Evolutionary conservation across 2,113 vertebrate species (phyloP).

Genomic region (Felis catus): DNA sequence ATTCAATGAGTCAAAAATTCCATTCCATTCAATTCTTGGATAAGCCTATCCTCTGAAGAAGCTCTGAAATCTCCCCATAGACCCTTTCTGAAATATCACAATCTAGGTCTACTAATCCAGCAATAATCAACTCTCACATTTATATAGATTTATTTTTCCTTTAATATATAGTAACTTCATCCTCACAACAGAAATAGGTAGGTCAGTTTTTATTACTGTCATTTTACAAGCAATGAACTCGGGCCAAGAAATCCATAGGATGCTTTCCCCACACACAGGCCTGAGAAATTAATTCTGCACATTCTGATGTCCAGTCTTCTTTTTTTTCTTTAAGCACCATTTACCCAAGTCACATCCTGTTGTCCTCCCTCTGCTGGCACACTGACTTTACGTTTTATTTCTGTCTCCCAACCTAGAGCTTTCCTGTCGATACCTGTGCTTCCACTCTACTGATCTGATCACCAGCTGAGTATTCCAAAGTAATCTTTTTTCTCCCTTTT

Average conservation of each 20-base stretch:
- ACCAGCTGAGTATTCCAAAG: slow-evolving; percentile 50
- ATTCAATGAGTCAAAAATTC: slow-evolving; percentile 52
- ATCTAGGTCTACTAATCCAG: neutral
- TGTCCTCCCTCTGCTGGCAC: neutral
- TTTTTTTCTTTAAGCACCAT: slow-evolving; percentile 7
- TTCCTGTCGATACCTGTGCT: neutral
- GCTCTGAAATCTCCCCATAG: neutral
- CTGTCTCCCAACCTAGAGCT: neutral
- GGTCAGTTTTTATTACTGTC: neutral
- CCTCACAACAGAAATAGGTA: neutral
- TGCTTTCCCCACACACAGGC: neutral
- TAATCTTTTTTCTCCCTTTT: neutral
- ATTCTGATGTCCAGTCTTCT: neutral
- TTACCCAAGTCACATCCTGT: neutral
- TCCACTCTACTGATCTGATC: slow-evolving; percentile 34
- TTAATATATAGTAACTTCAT: neutral
- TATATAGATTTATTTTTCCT: neutral
- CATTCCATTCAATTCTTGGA: neutral
- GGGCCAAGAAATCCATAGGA: neutral
- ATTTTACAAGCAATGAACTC: slow-evolving; percentile 44
- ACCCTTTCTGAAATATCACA: neutral
- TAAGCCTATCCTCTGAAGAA: neutral
- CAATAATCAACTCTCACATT: neutral
- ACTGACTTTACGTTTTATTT: neutral
- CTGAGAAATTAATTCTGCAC: neutral